Evolutionary conservation across 1,140 invertebrate species (phyloP).

Genomic region (Zaprionus camerounensis): DNA sequence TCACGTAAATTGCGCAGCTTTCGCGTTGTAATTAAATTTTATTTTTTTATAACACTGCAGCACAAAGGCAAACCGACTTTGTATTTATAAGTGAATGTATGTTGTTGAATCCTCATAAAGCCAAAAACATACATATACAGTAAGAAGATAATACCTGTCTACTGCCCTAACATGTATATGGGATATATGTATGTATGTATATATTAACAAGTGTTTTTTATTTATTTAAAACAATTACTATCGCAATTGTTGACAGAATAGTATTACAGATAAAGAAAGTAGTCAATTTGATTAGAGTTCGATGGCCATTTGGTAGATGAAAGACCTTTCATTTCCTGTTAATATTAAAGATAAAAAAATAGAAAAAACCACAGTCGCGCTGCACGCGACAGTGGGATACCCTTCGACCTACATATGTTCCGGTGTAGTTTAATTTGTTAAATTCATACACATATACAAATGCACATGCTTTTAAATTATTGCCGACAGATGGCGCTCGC

Average conservation of each 20-base stretch:
- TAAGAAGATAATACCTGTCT: neutral
- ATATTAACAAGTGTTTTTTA: too few species aligned
- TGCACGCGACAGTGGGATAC: too few species aligned
- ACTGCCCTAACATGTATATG: neutral
- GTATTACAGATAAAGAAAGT: neutral
- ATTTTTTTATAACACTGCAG: constrained; percentile 39
- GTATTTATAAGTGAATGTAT: neutral
- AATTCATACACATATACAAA: too few species aligned
- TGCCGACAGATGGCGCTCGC: too few species aligned
- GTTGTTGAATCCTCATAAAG: neutral
- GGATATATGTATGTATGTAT: neutral
- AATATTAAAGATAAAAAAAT: constrained; percentile 23
- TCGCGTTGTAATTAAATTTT: constrained; percentile 50
- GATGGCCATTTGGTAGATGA: neutral
- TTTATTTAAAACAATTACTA: neutral
- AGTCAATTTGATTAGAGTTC: neutral
- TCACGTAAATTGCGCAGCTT: constrained; percentile 41
- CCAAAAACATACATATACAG: too few species aligned
- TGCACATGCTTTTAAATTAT: too few species aligned
- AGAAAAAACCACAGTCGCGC: too few species aligned
- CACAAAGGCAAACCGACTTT: constrained; percentile 14
- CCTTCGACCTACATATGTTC: too few species aligned
- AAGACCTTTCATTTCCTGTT: constrained; percentile 41
- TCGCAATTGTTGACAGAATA: neutral
- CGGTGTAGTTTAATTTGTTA: too few species aligned